These are phyloP conservation scores for Tetranychus urticae DNA, from an alignment of 1,140 invertebrate genomes.

Conservation along the genomic window DNA sequence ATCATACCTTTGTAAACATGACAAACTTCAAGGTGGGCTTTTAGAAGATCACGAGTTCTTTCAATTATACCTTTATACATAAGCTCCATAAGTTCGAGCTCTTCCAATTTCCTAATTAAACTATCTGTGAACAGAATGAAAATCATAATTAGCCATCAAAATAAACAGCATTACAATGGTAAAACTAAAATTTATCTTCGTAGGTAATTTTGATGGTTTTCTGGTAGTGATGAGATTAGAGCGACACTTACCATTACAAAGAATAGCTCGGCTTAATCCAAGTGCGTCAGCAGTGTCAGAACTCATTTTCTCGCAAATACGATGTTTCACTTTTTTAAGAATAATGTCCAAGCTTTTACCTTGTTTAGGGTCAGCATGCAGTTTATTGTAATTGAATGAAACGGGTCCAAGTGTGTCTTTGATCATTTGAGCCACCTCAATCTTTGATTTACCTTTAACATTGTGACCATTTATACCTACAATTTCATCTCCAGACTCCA, in stretches of 20 bases:
- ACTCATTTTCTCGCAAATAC: conserved; percentile 87
- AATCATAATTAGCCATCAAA: too few relatives aligned
- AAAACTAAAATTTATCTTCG: not conserved
- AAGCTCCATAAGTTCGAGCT: conserved; percentile 54
- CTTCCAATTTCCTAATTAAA: conserved; percentile 77
- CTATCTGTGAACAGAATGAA: conserved; percentile 34
- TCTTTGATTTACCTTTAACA: conserved; percentile 89
- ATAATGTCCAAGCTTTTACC: not conserved
- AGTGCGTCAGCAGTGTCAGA: conserved; percentile 90
- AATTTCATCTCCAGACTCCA: conserved; percentile 88
- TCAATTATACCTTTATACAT: conserved; percentile 76
- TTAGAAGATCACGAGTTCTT: conserved; percentile 51
- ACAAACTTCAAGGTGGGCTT: not conserved
- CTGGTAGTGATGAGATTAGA: not conserved
- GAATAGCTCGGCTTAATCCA: conserved; percentile 76
- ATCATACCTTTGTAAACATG: not conserved
- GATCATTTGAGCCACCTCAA: conserved; percentile 94
- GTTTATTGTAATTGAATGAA: conserved; percentile 16
- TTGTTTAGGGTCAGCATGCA: not conserved
- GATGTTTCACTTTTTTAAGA: conserved; percentile 55
- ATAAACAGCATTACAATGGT: not conserved
- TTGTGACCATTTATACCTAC: conserved; percentile 68
- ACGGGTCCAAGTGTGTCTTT: conserved; percentile 70
- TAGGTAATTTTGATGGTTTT: not conserved
- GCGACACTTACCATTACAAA: conserved; percentile 49